Conservation (phyloP, 2,113 vertebrate species). For the Tetraodon nigroviridis region DNA sequence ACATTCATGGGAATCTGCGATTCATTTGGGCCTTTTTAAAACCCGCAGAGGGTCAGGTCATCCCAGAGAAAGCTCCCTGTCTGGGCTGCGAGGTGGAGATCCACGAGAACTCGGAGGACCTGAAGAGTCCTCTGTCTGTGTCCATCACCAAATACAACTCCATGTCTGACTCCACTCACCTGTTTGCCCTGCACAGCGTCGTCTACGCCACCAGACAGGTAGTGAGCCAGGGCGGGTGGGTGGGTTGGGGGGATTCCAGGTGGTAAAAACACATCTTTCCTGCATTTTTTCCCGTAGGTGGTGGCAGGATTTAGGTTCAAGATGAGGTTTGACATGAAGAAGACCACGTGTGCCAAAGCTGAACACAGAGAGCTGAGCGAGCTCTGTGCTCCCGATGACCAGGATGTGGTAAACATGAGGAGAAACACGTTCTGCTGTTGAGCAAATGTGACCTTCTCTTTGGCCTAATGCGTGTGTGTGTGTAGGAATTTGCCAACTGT, state of each 20-base stretch:
- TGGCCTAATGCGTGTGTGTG: neutral
- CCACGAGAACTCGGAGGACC: conserved; percentile 42
- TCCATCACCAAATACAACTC: conserved; percentile 75
- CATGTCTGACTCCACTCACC: conserved; percentile 43
- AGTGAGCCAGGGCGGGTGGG: conserved; percentile 2
- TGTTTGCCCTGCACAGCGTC: conserved; percentile 72
- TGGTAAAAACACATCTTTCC: neutral
- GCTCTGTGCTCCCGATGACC: conserved; percentile 63
- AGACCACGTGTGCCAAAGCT: conserved; percentile 82
- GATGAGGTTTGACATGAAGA: conserved; percentile 75
- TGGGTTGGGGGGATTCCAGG: neutral
- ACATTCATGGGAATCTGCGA: neutral
- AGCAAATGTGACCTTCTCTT: neutral
- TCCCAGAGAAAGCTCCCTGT: conserved; percentile 39
- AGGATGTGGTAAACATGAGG: conserved; percentile 70
- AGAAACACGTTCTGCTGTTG: neutral
- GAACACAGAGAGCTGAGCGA: conserved; percentile 72
- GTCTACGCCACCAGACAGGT: conserved; percentile 79
- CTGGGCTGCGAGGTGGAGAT: conserved; percentile 76
- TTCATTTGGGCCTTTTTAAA: neutral
- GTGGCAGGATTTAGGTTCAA: conserved; percentile 78
- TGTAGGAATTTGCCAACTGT: conserved; percentile 75
- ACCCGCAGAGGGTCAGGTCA: conserved; percentile 33
- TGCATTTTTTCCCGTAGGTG: conserved; percentile 70
- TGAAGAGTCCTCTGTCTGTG: conserved; percentile 69